Conservation (phyloP, 2,797 vertebrate genomes). For the Luscinia megarhynchos region DNA sequence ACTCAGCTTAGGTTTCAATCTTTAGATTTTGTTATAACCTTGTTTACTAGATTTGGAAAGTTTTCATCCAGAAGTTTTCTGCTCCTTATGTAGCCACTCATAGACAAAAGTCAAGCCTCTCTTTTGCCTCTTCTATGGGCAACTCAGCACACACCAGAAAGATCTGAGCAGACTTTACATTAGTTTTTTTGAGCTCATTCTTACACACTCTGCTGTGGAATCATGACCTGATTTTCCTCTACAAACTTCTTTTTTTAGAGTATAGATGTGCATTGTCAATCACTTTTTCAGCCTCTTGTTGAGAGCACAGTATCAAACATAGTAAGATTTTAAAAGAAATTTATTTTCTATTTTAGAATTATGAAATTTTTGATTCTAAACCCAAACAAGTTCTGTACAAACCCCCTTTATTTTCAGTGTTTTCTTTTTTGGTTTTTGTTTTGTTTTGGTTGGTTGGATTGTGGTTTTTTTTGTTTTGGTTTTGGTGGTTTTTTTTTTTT, state of each 20-base stretch:
- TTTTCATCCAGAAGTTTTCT: not conserved
- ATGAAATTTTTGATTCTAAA: not conserved
- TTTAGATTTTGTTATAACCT: not conserved
- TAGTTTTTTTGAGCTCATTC: not conserved
- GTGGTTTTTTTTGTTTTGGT: not conserved
- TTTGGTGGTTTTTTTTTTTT: not conserved
- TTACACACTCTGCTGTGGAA: not conserved
- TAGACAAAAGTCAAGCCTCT: not conserved
- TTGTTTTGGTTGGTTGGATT: no score
- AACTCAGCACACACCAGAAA: not conserved
- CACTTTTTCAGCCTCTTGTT: not conserved
- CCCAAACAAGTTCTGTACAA: not conserved
- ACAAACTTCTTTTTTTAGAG: not conserved
- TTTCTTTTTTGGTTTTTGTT: not conserved
- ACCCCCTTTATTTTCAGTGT: not conserved
- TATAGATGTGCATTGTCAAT: not conserved
- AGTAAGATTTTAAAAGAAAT: not conserved
- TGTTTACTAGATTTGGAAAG: not conserved
- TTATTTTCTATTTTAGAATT: not conserved
- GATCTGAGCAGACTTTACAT: not conserved
- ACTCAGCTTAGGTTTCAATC: not conserved
- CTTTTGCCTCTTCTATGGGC: not conserved
- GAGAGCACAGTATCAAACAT: not conserved
- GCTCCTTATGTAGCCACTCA: not conserved
- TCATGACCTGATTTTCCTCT: not conserved